A percentile compares a stretch with the other conserved stretches of the same genome.
Conservation (phyloP, 1,140 invertebrate genomes). For the Pantala flavescens region DNA sequence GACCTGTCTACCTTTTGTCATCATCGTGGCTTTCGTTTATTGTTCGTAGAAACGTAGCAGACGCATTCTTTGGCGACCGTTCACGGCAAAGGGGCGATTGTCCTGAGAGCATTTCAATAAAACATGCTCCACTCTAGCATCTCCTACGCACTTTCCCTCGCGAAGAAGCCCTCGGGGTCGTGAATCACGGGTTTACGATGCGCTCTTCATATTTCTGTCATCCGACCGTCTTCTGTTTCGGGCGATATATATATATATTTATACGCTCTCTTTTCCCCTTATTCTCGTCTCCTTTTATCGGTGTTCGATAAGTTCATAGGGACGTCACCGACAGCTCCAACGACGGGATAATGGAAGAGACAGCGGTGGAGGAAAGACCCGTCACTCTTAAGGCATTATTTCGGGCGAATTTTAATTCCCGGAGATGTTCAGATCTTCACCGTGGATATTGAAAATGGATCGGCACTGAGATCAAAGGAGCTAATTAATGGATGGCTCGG, state of each 20-base stretch:
- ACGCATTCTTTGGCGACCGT: too few relatives aligned
- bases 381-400: too few relatives aligned
- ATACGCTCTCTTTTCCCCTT: not conserved
- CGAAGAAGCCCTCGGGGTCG: not conserved
- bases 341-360: not conserved
- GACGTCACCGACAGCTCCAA: not conserved
- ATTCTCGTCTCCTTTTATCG: constrained; percentile 1
- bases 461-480: too few relatives aligned
- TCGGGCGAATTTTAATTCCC: too few relatives aligned
- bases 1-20: too few relatives aligned
- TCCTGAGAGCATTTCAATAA: too few relatives aligned
- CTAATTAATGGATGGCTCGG: too few relatives aligned
- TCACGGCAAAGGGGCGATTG: too few relatives aligned
- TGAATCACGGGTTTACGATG: not conserved
- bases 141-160: not conserved
- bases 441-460: too few relatives aligned
- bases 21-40: too few relatives aligned
- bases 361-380: not conserved
- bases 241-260: not conserved
- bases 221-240: not conserved
- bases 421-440: too few relatives aligned
- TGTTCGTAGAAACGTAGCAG: too few relatives aligned
- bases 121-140: not conserved
- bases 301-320: not conserved
- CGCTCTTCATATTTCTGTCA: not conserved